Percentiles rank a stretch among this genome's conserved stretches.
Evolutionary conservation across 1,140 invertebrate species (phyloP).

Genomic region (Papilio aristodemus): DNA sequence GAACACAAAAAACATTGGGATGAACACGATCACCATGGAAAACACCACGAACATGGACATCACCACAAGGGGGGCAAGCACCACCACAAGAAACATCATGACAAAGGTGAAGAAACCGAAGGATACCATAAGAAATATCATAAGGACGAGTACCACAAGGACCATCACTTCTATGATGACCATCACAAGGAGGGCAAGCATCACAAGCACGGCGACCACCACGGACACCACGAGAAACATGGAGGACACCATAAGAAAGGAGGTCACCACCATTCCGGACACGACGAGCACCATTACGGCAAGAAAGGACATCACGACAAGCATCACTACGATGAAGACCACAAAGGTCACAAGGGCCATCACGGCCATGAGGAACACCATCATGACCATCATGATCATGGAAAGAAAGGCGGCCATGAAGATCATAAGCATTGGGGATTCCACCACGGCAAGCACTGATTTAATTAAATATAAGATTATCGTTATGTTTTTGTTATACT

Average conservation of each 20-base stretch:
- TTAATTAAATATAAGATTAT: conserved; percentile 49
- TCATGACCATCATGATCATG: conserved; percentile 83
- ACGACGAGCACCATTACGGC: conserved; percentile 83
- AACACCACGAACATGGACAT: conserved; percentile 85
- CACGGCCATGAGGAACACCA: conserved; percentile 85
- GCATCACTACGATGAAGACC: conserved; percentile 81
- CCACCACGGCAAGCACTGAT: conserved; percentile 76
- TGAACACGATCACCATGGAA: conserved; percentile 84
- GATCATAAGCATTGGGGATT: conserved; percentile 85
- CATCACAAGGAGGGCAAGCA: conserved; percentile 84
- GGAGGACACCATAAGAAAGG: conserved; percentile 83
- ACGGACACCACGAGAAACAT: conserved; percentile 82
- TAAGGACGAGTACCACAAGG: conserved; percentile 86
- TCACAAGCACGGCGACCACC: conserved; percentile 83
- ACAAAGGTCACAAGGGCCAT: conserved; percentile 85
- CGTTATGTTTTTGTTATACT: conserved; percentile 56
- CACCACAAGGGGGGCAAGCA: conserved; percentile 84
- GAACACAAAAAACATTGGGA: conserved; percentile 86
- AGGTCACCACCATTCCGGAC: conserved; percentile 83
- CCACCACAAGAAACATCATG: conserved; percentile 82
- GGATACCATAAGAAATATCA: conserved; percentile 86
- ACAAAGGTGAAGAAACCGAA: conserved; percentile 84
- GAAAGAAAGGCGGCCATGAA: conserved; percentile 85
- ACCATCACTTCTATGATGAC: conserved; percentile 86
- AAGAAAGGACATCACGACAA: conserved; percentile 83